Conservation (phyloP, 2,797 vertebrate species). For the Tamandua tetradactyla region DNA sequence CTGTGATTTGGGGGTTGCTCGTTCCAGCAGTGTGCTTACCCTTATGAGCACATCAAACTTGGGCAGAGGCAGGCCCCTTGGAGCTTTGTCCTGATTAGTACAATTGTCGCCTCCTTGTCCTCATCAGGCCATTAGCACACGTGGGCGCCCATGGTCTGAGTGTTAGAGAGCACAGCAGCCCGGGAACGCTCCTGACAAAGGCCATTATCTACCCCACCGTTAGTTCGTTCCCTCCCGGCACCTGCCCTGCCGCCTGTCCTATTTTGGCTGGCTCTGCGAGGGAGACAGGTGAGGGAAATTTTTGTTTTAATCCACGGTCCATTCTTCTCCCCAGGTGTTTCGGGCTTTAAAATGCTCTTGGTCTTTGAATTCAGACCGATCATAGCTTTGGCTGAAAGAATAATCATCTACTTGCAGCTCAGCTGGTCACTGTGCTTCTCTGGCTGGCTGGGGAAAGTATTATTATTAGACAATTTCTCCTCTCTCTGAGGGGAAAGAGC, state of each 20-base stretch:
- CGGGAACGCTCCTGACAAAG: conserved; percentile 1
- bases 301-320: conserved; percentile 68
- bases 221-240: neutral
- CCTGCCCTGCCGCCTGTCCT: neutral
- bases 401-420: conserved; percentile 56
- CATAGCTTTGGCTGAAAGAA: conserved; percentile 60
- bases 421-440: conserved; percentile 63
- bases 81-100: conserved; percentile 1
- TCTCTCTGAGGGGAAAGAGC: conserved; percentile 63
- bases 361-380: conserved; percentile 63
- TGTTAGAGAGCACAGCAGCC: neutral
- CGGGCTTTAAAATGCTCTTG: conserved; percentile 70
- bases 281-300: conserved; percentile 21
- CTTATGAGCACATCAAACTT: neutral
- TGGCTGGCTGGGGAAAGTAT: neutral
- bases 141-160: neutral
- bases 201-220: conserved; percentile 19
- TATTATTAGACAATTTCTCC: conserved; percentile 74
- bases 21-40: neutral
- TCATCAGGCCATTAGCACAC: neutral
- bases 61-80: neutral
- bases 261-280: neutral
- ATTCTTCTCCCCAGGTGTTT: conserved; percentile 66
- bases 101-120: neutral
- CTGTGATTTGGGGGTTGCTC: neutral